phyloP scores from a whole-genome alignment of 1,140 invertebrate species.

The Agraylea sexmaculata region DNA sequence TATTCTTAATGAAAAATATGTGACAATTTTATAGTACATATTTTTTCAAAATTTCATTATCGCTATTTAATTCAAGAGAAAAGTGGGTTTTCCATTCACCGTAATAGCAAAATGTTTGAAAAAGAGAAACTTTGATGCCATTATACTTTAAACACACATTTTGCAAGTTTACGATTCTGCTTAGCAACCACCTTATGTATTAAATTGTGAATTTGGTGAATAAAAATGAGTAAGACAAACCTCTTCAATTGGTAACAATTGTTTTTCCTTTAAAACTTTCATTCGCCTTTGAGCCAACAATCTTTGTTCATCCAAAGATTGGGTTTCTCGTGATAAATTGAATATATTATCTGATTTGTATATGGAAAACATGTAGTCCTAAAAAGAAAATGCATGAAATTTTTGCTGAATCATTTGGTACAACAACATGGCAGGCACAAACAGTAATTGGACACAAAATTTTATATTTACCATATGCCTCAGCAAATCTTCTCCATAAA shows the following conservation, averaged over 20 bases:
- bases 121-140: background rate
- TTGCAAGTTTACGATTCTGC: conserved; percentile 28
- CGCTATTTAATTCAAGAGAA: no score
- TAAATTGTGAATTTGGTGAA: background rate
- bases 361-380: no score
- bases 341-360: conserved; percentile 78
- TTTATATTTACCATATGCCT: conserved; percentile 40
- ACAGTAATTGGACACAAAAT: no score
- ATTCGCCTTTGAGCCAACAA: conserved; percentile 47
- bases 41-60: no score
- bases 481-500: conserved; percentile 51
- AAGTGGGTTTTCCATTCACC: no score
- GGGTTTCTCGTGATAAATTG: conserved; percentile 39
- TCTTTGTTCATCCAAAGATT: conserved; percentile 49
- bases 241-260: conserved; percentile 48
- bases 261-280: conserved; percentile 49
- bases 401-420: no score
- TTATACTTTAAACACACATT: conserved; percentile 17
- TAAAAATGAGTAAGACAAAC: conserved; percentile 22
- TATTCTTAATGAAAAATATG: background rate
- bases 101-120: no score
- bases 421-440: no score
- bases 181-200: background rate
- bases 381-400: no score
- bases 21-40: background rate